Percentiles rank a stretch among this genome's conserved stretches.
Evolutionary conservation across 2,113 vertebrate species (phyloP).

Genomic region (Azemiops feae): DNA sequence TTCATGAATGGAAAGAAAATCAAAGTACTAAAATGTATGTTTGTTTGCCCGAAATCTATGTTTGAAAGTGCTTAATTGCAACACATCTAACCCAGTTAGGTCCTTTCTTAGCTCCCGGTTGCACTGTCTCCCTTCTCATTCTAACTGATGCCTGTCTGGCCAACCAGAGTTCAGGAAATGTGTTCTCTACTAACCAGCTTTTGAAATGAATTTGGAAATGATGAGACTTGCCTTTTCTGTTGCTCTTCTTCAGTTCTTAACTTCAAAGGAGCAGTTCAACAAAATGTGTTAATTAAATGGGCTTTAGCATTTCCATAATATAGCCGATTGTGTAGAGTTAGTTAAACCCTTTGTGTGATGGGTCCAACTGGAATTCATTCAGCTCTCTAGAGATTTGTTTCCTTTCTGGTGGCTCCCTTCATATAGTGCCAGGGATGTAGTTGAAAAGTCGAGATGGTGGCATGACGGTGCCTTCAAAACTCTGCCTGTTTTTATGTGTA

Average conservation of each 20-base stretch:
- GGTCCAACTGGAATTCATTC: neutral
- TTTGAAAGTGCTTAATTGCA: neutral
- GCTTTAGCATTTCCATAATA: neutral
- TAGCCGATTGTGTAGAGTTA: neutral
- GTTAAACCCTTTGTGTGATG: neutral
- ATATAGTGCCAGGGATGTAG: neutral
- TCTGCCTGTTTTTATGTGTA: neutral
- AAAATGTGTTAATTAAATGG: neutral
- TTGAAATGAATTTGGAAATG: neutral
- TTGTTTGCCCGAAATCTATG: neutral
- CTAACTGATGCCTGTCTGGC: neutral
- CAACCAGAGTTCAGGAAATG: neutral
- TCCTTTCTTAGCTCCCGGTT: neutral
- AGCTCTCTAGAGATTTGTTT: neutral
- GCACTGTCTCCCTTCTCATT: neutral
- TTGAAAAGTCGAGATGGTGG: neutral
- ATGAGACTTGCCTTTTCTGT: neutral
- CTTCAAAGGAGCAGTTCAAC: neutral
- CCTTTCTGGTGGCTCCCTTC: neutral
- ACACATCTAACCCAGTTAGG: neutral
- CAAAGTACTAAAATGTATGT: neutral
- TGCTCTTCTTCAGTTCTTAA: neutral
- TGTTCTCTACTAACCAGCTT: neutral
- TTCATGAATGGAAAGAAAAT: neutral
- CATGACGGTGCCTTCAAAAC: neutral